These are phyloP conservation scores for Drosophila dunni DNA, from an alignment of 1,140 invertebrate genomes.

Conservation along the genomic window DNA sequence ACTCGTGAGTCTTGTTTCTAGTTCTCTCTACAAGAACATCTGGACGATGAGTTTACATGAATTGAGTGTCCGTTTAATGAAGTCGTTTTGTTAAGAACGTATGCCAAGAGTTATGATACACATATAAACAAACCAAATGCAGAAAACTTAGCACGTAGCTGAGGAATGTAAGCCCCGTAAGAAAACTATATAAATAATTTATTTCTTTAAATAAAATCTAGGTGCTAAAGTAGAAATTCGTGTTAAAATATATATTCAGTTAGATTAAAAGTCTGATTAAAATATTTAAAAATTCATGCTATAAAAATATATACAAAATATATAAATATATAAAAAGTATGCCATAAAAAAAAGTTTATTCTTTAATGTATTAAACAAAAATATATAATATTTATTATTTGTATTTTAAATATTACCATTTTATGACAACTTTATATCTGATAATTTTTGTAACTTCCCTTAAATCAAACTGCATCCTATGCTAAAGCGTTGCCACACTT, in stretches of 20 bases:
- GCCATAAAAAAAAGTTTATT: too few species aligned
- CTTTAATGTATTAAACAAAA: too few species aligned
- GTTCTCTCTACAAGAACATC: conserved; percentile 49
- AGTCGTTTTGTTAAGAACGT: conserved; percentile 44
- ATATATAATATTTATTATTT: too few species aligned
- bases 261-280: too few species aligned
- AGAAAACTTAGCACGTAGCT: neutral
- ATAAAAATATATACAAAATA: too few species aligned
- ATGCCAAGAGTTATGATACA: conserved; percentile 14
- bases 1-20: conserved; percentile 36
- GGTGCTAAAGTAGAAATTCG: neutral
- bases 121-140: conserved; percentile 18
- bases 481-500: conserved; percentile 2
- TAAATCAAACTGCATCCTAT: neutral
- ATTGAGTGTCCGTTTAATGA: conserved; percentile 68
- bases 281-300: too few species aligned
- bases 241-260: too few species aligned
- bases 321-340: too few species aligned
- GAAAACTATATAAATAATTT: neutral
- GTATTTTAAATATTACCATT: too few species aligned
- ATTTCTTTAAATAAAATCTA: neutral
- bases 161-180: neutral
- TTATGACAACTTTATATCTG: too few species aligned
- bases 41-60: conserved; percentile 70
- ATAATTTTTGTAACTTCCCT: too few species aligned